Evolutionary conservation across 2,113 vertebrate genomes (phyloP), one percentile per base, ranked within the genome.

Genomic region (Eudorcas thomsonii): DNA sequence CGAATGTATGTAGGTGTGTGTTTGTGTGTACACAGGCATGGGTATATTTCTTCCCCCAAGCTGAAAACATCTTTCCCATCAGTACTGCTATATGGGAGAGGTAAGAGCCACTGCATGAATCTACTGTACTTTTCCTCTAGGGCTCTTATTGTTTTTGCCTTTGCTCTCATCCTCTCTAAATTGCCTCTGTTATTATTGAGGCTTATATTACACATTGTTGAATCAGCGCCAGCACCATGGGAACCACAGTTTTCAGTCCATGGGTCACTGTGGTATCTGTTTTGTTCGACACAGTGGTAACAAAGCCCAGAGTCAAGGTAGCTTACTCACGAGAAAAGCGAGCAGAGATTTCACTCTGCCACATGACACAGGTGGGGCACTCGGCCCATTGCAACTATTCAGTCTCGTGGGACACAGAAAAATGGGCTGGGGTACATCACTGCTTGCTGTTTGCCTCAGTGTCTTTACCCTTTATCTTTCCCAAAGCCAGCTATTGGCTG

Each of bases 131-230:
- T 84, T 71, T 81, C 50, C 43, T 54, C 45, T 13, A 3, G 8
- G 15, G 13, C 54, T 33, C 26, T 64, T 36, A 5, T 74, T 59
- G 6, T 36, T 81, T 93, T 87, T 43, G 39, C 45, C 26, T 89
- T 86, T 97, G 89, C 2, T 87, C 83, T 77, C 54, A 25, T 48
- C 25, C 52, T 33, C 85, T 89, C 62, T 86, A 39, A 89, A 80
- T 50, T 13, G 3, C 39, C 48, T 55, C 4, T 0, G 19, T 78
- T 89, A 33, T 81, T 48, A 45, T 25, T 71, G 26, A 82, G 30
- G 82, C 50, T 78, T 84, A 30, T 8, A 3, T 43, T 60, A 12
- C 36, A 59, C 45, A 45, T 28, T 21, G 26, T 55, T 84, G 81
- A 60, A 71, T 3, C 11, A 45, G 83, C 1, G 15, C 54, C 88